A percentile compares a stretch with the other conserved stretches of the same genome.
Evolutionary conservation across 1,140 invertebrate genomes (phyloP).

Genomic region (Linepithema humile): DNA sequence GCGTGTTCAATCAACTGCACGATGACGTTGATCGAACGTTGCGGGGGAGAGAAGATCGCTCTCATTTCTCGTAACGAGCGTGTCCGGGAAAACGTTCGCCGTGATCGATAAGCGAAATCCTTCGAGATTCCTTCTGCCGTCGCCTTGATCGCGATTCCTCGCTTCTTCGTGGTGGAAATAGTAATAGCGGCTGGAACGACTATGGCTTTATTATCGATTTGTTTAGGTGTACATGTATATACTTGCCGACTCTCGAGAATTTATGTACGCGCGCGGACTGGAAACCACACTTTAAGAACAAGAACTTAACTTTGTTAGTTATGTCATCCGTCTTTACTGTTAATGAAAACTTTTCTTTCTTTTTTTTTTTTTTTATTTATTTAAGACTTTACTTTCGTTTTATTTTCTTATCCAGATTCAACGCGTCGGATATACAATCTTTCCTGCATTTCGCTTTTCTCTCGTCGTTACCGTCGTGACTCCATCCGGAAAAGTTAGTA

Average conservation of each 20-base stretch:
- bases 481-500: background rate
- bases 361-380: background rate
- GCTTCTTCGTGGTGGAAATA: background rate
- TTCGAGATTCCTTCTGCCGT: background rate
- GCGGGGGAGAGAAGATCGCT: background rate
- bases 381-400: background rate
- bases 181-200: background rate
- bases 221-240: background rate
- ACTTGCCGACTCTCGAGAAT: background rate
- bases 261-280: background rate
- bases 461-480: constrained; percentile 14
- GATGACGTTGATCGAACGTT: constrained; percentile 17
- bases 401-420: background rate
- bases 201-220: constrained; percentile 35
- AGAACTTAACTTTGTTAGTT: background rate
- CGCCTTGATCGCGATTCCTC: constrained; percentile 16
- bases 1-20: constrained; percentile 18
- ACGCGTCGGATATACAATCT: background rate
- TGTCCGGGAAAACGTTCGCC: background rate
- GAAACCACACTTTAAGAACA: background rate
- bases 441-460: constrained; percentile 51
- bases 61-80: background rate
- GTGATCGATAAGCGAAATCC: constrained; percentile 39
- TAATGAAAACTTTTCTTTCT: constrained; percentile 4
- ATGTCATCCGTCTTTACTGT: background rate